Base-by-base conservation (phyloP, 1,140 invertebrate species). In the Drosophila melanica region DNA sequence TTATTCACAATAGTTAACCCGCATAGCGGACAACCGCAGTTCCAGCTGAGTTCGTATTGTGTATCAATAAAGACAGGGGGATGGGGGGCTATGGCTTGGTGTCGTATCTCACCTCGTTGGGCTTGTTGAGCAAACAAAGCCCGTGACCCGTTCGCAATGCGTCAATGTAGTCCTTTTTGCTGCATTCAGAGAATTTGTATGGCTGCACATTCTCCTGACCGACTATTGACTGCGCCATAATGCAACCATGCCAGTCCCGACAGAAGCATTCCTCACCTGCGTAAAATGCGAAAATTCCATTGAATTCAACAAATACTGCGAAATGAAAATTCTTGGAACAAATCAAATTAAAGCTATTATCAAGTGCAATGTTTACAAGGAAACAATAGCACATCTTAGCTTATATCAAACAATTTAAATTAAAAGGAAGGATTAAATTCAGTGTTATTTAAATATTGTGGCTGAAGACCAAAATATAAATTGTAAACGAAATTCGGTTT, bases 171-270 rank as follows among this genome's bases (percentile, higher is more conserved):
- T 98, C 97, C 42, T 95, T 94, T 92, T 95, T 94, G 87, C 96
- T 97, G 93, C 97, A 98, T 75, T 97, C 96, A 35, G 96, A 97
- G 92, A 98, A 98, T 93, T 97, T 98, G 93, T 98, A 98, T 1
- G 97, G 97, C 90, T 98, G 97, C 33, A 98, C 96, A 92, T 97
- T 97, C 91, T 98, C 96, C 80, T 96, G 93, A 33, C 97, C 97
- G 16, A 98, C 96, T 81, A 98, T 98, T 45, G 96, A 96, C 92
- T 97, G 96, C 41, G 96, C 96, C 97, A 98, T 98, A 90, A 98
- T 98, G 92, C 97, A 98, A 47, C 97, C 97, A 92, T 98, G 97
- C 97, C 97, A 98, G 92, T 98, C 97, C 42, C 95, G 94, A 92
- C 97, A 98, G 85, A 95, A 95, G 93, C 97, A 98, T 87, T 96